Evolutionary conservation across 2,888 invertebrate genomes (phyloP), one percentile per base, ranked within the genome.

Genomic region (Lasioglossum pauxillum): DNA sequence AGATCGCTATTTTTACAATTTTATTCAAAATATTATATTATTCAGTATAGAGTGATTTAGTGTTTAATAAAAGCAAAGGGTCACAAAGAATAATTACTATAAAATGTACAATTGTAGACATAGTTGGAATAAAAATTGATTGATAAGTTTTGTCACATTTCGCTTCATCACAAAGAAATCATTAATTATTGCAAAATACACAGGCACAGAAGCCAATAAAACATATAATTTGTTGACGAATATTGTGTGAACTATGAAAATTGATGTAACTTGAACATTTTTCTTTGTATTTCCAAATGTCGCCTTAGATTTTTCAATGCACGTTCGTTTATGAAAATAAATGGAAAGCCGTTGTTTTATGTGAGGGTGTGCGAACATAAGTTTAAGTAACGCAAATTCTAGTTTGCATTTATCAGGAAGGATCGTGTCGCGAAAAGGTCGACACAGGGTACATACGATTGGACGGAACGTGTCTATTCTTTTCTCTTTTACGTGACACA

Each of bases 401-500:
- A 44, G 49, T 71, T 71, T 27, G 41, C 23, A 41, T 57, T 38
- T 19, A 72, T 53, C 12, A 14, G 19, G 31, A 41, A 78, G 27
- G 57, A 57, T 38, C 35, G 41, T 44, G 71, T 72, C 72, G 57
- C 23, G 44, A 44, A 44, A 72, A 57, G 41, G 41, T 72, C 31
- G 41, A 31, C 57, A 27, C 46, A 74, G 27, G 14, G 49, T 67
- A 31, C 60, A 31, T 19, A 38, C 60, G 60, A 60, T 77, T 77
- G 64, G 16, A 78, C 38, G 60, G 31, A 57, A n/a, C 73, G 64
- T 49, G 73, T 44, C 57, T 35, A 49, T 64, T 73, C 49, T 41
- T 77, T 38, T 77, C 72, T 23, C 44, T 69, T 67, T 31, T 35
- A 27, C 12, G 38, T 27, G 35, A 31, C 78, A 44, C 67, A 53